Evolutionary conservation across 2,888 invertebrate genomes (phyloP).

Genomic region (Drosophila koepferae): DNA sequence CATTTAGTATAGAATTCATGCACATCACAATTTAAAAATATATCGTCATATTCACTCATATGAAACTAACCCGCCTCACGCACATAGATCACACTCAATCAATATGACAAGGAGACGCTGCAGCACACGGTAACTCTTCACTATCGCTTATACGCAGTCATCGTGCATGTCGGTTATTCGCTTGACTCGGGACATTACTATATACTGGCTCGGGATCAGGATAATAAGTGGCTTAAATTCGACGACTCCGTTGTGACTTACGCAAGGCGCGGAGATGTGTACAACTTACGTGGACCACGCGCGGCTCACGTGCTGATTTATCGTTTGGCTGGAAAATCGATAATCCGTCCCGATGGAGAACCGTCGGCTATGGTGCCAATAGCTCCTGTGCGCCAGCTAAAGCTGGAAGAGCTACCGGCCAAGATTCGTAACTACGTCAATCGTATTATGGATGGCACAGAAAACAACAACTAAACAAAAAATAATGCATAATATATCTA

Average conservation of each 20-base stretch:
- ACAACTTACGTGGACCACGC: too few relatives aligned
- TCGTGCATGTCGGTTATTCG: neutral
- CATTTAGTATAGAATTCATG: too few relatives aligned
- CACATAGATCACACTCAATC: too few relatives aligned
- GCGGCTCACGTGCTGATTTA: neutral
- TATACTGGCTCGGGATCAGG: neutral
- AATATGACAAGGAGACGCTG: too few relatives aligned
- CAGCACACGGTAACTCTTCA: neutral
- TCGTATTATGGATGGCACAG: too few relatives aligned
- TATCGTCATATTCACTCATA: too few relatives aligned
- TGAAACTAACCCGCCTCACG: too few relatives aligned
- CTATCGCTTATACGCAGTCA: neutral
- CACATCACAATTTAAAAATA: too few relatives aligned
- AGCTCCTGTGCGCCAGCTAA: neutral
- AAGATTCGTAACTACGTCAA: neutral
- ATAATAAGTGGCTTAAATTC: neutral
- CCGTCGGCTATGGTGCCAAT: neutral
- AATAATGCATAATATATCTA: too few relatives aligned
- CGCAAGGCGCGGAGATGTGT: fast-evolving
- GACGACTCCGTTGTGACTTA: neutral
- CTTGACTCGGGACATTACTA: neutral
- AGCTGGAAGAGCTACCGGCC: neutral
- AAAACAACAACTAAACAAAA: too few relatives aligned
- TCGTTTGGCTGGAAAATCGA: fast-evolving
- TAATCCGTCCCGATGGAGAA: fast-evolving